phyloP scores from a whole-genome alignment of 2,797 vertebrate species.

The Pseudotriccus pelzelni region DNA sequence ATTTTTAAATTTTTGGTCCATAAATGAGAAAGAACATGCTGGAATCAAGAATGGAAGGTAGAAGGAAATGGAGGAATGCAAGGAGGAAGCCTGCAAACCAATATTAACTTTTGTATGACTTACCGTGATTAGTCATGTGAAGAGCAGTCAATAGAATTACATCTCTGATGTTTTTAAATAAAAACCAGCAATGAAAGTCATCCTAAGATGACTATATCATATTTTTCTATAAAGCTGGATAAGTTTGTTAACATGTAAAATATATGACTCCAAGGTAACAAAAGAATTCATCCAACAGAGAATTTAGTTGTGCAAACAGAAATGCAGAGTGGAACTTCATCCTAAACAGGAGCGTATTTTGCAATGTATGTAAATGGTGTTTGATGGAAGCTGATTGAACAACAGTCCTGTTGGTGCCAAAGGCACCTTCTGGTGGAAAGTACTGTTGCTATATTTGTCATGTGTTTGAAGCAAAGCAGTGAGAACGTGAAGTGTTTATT shows the following conservation, averaged over 20 bases:
- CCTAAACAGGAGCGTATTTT: background rate
- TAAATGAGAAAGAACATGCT: background rate
- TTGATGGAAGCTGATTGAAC: background rate
- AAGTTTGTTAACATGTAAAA: background rate
- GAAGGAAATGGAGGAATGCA: background rate
- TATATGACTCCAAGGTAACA: background rate
- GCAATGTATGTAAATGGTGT: background rate
- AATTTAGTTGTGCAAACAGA: background rate
- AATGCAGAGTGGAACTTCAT: background rate
- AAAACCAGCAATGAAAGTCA: background rate
- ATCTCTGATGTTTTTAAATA: background rate
- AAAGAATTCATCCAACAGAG: background rate
- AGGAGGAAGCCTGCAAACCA: background rate
- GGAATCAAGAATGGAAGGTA: background rate
- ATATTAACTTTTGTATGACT: background rate
- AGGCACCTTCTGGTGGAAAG: background rate
- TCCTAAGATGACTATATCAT: background rate
- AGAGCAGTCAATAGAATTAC: background rate
- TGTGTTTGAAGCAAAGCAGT: background rate
- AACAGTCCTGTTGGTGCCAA: background rate
- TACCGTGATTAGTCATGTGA: background rate
- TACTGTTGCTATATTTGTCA: background rate
- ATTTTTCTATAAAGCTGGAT: background rate
- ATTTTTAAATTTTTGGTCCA: background rate
- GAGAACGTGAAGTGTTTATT: background rate